A percentile compares a stretch with the other conserved stretches of the same genome.
Evolutionary conservation across 2,113 vertebrate genomes (phyloP).

Genomic region (Callaeas wilsoni): DNA sequence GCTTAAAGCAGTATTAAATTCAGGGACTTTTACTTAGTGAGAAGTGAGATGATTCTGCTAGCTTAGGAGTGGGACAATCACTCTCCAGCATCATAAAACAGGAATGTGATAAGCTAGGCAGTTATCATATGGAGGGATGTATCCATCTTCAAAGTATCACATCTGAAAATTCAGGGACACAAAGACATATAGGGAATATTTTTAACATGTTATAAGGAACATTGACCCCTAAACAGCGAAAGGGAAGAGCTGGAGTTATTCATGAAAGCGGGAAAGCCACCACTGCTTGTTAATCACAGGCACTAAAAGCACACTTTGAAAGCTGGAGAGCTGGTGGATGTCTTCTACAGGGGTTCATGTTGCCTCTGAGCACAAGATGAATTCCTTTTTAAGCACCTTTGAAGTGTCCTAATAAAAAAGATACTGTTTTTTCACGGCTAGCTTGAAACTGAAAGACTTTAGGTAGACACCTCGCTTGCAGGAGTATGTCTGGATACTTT

Average conservation of each 20-base stretch:
- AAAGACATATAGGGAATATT: not conserved
- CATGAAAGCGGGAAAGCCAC: not conserved
- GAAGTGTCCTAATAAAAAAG: not conserved
- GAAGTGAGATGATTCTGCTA: not conserved
- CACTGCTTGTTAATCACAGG: not conserved
- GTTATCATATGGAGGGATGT: not conserved
- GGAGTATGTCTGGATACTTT: not conserved
- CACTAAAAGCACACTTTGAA: not conserved
- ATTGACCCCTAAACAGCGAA: not conserved
- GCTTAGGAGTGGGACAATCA: not conserved
- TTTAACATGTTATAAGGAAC: not conserved
- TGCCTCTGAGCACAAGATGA: not conserved
- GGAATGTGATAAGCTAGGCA: not conserved
- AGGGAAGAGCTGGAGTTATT: not conserved
- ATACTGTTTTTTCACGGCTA: not conserved
- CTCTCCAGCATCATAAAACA: not conserved
- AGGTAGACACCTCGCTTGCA: not conserved
- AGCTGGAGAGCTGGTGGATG: not conserved
- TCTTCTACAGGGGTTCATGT: not conserved
- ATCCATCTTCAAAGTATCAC: not conserved
- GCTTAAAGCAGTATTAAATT: not conserved
- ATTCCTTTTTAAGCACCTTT: not conserved
- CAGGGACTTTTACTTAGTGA: not conserved
- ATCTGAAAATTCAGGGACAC: not conserved
- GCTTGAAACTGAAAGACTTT: not conserved